Evolutionary conservation across 2,113 vertebrate genomes (phyloP).

Genomic region (Sander lucioperca): DNA sequence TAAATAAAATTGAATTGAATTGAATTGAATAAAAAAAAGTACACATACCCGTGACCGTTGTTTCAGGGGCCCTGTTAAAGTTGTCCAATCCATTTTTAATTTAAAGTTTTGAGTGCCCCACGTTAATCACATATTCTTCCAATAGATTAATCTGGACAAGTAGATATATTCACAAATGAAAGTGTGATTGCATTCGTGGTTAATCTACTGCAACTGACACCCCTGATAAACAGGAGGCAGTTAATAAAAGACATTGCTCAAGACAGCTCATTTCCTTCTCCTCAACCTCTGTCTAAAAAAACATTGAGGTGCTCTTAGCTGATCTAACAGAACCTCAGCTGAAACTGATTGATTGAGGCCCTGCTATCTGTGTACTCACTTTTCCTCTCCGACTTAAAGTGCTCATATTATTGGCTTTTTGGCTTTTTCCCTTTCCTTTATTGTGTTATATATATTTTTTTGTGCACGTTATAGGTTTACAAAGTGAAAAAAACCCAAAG

Average conservation of each 20-base stretch:
- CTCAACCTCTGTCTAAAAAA: slow-evolving; percentile 39
- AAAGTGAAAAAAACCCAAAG: too few relatives aligned
- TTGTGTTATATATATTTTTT: too few relatives aligned
- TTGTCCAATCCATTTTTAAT: slow-evolving; percentile 26
- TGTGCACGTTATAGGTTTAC: too few relatives aligned
- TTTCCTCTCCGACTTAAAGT: slow-evolving; percentile 32
- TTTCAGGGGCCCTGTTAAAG: background rate
- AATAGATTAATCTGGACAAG: slow-evolving; percentile 31
- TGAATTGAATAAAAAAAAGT: background rate
- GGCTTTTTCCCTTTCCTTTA: too few relatives aligned
- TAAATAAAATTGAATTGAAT: too few relatives aligned
- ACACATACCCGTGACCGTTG: background rate
- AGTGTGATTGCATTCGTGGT: slow-evolving; percentile 57
- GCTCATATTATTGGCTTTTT: too few relatives aligned
- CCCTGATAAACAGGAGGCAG: slow-evolving; percentile 48
- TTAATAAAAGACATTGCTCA: slow-evolving; percentile 50
- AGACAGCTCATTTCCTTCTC: slow-evolving; percentile 50
- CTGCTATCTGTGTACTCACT: background rate
- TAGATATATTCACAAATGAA: slow-evolving; percentile 46
- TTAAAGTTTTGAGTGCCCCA: slow-evolving; percentile 10
- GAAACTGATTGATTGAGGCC: slow-evolving; percentile 39
- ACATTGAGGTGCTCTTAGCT: slow-evolving; percentile 40
- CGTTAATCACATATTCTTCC: slow-evolving; percentile 35
- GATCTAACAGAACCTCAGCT: slow-evolving; percentile 29
- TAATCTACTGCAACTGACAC: slow-evolving; percentile 59